These are phyloP conservation scores for Ephydatia muelleri DNA, from an alignment of 37 sponge, comb jelly and placozoan species.

Conservation along the genomic window DNA sequence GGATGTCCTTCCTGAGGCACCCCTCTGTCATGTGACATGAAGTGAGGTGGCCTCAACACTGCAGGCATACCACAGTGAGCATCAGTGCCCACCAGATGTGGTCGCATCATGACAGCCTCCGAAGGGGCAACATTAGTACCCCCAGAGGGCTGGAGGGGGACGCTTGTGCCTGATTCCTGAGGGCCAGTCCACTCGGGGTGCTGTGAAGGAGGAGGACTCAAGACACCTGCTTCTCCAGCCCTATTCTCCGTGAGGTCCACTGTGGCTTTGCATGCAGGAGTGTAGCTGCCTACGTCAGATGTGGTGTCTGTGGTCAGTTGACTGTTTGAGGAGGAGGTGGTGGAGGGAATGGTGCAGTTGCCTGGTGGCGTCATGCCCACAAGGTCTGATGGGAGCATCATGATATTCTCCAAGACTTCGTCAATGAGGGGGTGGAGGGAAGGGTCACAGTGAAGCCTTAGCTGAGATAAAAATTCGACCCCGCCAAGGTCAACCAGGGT, in stretches of 20 bases:
- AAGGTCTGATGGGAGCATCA: conserved; percentile 30
- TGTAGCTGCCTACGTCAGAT: conserved; percentile 13
- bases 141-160: background rate
- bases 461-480: conserved; percentile 79
- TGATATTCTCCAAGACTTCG: conserved; percentile 55
- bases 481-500: conserved; percentile 62
- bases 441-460: conserved; percentile 52
- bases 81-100: background rate
- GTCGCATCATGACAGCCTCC: background rate
- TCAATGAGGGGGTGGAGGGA: conserved; percentile 69
- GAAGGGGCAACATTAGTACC: background rate
- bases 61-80: background rate
- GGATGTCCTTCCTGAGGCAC: background rate
- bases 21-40: background rate
- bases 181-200: background rate
- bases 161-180: background rate
- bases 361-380: background rate
- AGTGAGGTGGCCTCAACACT: background rate
- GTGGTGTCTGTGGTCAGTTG: conserved; percentile 2
- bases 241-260: background rate
- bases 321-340: background rate
- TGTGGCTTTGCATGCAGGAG: background rate
- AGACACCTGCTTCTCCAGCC: background rate
- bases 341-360: background rate
- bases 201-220: background rate